phyloP scores from a whole-genome alignment of 1,140 invertebrate species.

The Littorina saxatilis region DNA sequence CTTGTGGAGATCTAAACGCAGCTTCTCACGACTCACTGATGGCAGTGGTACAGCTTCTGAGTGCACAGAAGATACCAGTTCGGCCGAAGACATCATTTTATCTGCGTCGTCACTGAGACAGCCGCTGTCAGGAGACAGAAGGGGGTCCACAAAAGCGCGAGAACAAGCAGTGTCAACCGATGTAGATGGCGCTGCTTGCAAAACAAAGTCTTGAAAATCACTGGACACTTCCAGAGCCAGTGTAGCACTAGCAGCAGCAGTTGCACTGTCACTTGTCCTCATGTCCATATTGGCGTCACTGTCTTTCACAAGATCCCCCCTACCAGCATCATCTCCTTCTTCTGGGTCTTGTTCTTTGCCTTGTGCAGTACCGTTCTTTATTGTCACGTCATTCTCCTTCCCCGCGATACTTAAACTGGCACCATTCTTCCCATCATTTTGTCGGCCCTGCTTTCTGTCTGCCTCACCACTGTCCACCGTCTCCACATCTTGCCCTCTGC shows the following conservation, averaged over 20 bases:
- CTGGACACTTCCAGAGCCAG: too few relatives aligned
- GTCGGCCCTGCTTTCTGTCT: neutral
- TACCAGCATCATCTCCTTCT: neutral
- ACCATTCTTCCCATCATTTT: too few relatives aligned
- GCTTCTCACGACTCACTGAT: neutral
- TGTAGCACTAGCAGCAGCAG: neutral
- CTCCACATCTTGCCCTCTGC: neutral
- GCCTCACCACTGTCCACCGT: neutral
- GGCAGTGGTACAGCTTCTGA: neutral
- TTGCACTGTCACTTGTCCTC: neutral
- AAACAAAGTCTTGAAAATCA: too few relatives aligned
- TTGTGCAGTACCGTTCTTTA: too few relatives aligned
- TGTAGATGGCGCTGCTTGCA: too few relatives aligned
- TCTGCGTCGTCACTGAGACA: constrained; percentile 26
- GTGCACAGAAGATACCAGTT: neutral
- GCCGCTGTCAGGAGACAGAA: constrained; percentile 27
- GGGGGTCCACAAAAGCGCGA: neutral
- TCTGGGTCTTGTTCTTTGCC: too few relatives aligned
- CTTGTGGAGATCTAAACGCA: constrained; percentile 12
- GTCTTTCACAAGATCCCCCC: neutral
- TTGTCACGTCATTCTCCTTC: too few relatives aligned
- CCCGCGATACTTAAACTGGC: too few relatives aligned
- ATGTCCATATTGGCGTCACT: too few relatives aligned
- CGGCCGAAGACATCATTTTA: neutral
- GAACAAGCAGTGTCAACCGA: neutral